A percentile compares a stretch with the other conserved stretches of the same genome.
Conservation (phyloP, 2,797 vertebrate species). For the Acipenser oxyrinchus region DNA sequence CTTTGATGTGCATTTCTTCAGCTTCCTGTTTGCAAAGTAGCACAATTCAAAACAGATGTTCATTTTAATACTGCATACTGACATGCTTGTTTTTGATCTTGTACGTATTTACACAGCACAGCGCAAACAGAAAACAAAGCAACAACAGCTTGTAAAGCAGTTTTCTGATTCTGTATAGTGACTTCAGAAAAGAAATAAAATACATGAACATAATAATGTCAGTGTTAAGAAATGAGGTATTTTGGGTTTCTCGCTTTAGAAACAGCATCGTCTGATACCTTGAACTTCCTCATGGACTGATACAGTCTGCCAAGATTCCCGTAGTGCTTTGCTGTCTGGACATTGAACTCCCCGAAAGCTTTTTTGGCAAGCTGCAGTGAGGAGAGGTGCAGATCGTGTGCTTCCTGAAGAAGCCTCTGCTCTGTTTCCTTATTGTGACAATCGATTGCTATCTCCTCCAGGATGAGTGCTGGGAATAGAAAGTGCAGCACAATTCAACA, state of each 20-base stretch:
- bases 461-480: slow-evolving; percentile 72
- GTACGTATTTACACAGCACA: too few relatives aligned
- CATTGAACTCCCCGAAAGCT: slow-evolving; percentile 96
- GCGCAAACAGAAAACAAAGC: too few relatives aligned
- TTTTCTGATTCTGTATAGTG: background rate
- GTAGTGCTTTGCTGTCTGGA: slow-evolving; percentile 97
- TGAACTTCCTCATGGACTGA: slow-evolving; percentile 98
- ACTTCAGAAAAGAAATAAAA: too few relatives aligned
- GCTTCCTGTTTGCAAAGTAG: slow-evolving; percentile 69
- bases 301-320: slow-evolving; percentile 96
- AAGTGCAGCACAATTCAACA: background rate
- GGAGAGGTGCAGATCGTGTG: slow-evolving; percentile 93
- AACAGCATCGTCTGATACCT: slow-evolving; percentile 56
- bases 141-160: background rate
- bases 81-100: too few relatives aligned
- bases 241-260: background rate
- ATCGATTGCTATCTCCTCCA: slow-evolving; percentile 97
- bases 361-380: slow-evolving; percentile 95
- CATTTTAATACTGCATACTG: too few relatives aligned
- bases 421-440: slow-evolving; percentile 98
- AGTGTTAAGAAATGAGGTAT: background rate
- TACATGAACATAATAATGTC: background rate
- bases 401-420: slow-evolving; percentile 91
- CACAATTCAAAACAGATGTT: slow-evolving; percentile 9
- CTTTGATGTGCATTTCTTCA: slow-evolving; percentile 99